Conservation (phyloP, 2,888 invertebrate species). For the Hermaeophaga mercurialis region DNA sequence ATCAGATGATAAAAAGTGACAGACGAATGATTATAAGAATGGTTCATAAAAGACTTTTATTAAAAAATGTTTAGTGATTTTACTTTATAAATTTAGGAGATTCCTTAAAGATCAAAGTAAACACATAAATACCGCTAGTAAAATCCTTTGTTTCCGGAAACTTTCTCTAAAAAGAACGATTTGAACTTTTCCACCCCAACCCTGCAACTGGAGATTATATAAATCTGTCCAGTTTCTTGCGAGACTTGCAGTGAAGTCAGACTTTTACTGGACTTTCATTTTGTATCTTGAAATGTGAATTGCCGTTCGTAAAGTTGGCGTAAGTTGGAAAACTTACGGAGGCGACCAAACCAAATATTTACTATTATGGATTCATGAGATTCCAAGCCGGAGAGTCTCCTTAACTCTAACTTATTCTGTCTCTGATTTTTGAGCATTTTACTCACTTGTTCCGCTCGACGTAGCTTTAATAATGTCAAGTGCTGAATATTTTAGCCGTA, state of each 20-base stretch:
- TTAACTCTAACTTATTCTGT: not conserved
- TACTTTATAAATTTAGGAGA: no score
- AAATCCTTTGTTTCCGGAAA: slow-evolving; percentile 1
- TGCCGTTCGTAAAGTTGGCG: slow-evolving; percentile 45
- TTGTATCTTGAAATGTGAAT: slow-evolving; percentile 46
- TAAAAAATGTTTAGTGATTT: no score
- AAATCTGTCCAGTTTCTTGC: slow-evolving; percentile 12
- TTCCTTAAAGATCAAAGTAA: not conserved
- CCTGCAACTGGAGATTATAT: slow-evolving; percentile 12
- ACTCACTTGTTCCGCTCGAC: no score
- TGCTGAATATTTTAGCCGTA: no score
- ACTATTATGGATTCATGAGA: slow-evolving; percentile 47
- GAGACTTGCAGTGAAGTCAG: slow-evolving; percentile 7
- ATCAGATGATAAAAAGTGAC: no score
- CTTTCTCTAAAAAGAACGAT: not conserved
- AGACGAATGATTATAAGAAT: no score
- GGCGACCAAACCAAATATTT: slow-evolving; percentile 35
- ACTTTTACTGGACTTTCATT: slow-evolving; percentile 29
- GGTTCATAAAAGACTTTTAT: no score
- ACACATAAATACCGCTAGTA: not conserved
- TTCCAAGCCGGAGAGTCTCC: slow-evolving; percentile 49
- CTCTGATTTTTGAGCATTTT: not conserved
- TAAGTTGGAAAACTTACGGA: slow-evolving; percentile 23
- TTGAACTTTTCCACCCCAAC: not conserved
- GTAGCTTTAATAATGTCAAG: no score